These are phyloP conservation scores for Sarcophaga subvicina DNA, from an alignment of 2,888 invertebrate genomes.

Conservation along the genomic window DNA sequence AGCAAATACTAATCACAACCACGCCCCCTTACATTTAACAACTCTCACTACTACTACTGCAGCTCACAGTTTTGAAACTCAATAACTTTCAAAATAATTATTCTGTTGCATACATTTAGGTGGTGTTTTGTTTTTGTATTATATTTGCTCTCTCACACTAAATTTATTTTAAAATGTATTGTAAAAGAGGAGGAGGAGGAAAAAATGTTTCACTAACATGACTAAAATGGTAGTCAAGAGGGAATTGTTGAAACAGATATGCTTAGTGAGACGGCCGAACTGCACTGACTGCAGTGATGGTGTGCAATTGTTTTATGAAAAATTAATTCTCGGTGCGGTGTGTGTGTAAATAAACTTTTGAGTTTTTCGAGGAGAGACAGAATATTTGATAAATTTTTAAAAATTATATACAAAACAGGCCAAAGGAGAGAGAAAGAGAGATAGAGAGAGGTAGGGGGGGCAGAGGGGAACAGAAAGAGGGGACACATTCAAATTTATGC, in stretches of 20 bases:
- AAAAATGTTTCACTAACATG: constrained; percentile 14
- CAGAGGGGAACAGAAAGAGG: neutral
- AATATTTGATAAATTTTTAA: constrained; percentile 19
- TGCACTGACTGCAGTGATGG: constrained; percentile 20
- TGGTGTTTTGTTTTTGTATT: neutral
- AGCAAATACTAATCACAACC: neutral
- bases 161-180: neutral
- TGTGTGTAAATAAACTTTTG: constrained; percentile 19
- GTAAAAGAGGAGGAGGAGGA: too few species aligned
- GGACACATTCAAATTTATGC: neutral
- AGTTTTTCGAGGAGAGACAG: neutral
- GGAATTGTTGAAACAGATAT: constrained; percentile 27
- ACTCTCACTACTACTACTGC: neutral
- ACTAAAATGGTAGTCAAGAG: constrained; percentile 8
- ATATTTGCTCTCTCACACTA: neutral
- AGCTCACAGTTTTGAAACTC: neutral
- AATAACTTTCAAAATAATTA: constrained; percentile 11
- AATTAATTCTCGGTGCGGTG: constrained; percentile 20
- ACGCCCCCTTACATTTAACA: neutral
- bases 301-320: constrained; percentile 47
- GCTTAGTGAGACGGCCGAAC: neutral
- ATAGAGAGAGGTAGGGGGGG: neutral
- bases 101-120: constrained; percentile 36
- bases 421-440: too few species aligned
- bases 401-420: neutral